Base-by-base conservation (phyloP, 2,888 invertebrate genomes). In the Scaptomyza reducta region DNA sequence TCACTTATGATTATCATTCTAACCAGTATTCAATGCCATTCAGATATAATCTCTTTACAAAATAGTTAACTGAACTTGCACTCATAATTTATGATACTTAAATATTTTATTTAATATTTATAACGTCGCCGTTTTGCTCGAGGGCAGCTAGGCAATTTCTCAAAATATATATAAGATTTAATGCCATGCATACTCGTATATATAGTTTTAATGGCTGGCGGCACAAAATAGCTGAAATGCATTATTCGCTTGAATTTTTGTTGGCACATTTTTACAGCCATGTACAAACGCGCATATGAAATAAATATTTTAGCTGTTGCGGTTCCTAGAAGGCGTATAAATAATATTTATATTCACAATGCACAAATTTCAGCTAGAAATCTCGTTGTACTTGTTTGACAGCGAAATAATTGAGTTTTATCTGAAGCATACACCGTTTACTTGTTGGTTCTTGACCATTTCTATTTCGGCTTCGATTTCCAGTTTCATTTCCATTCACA, bases 351-450 rank as follows among this genome's bases (percentile, higher is more conserved):
- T 74, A 46, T 50, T 45, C 54, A 49, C 46, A 54, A 41, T 38
- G 7, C 3, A 41, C 16, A 35, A 50, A 44, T 35, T 64, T 9
- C 29, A 47, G 27, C 45, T 13, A n/a, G 3, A 22, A 38, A 22
- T 53, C 29, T 57, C 14, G 10, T 25, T 38, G 3, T n/a, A 29
- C 29, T 14, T 27, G 18, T 41, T 42, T 58, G 53, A 18, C 51
- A 35, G 51, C 40, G 9, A 51, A 70, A 70, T 64, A 64, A 59
- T 65, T 47, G 22, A 59, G 59, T 65, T 60, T 64, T 60, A 65
- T 22, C 56, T 10, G 14, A 45, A 27, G 11, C 47, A 38, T 44
- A n/a, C 38, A 51, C 27, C 46, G 47, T 53, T 53, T 27, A 31
- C 33, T 29, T 27, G 14, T 41, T 16, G 35, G 18, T 25, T 55